These are phyloP conservation scores for Dromaius novaehollandiae DNA, from an alignment of 2,113 vertebrate species.

Conservation along the genomic window DNA sequence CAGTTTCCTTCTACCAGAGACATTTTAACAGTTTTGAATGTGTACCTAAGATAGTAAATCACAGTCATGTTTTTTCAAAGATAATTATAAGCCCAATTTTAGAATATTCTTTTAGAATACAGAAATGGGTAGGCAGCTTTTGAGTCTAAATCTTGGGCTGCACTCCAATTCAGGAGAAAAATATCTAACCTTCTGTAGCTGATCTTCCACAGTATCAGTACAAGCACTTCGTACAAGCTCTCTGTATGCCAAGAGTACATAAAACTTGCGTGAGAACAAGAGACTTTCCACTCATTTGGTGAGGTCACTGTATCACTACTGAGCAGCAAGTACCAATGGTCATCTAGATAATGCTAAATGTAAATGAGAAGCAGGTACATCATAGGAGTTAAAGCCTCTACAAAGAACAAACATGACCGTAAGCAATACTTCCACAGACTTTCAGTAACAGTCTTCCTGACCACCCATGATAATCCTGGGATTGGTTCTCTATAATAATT, in stretches of 20 bases:
- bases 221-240: background rate
- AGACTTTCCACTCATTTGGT: background rate
- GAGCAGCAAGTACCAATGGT: background rate
- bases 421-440: background rate
- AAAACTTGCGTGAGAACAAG: background rate
- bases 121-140: background rate
- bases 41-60: background rate
- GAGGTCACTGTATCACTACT: background rate
- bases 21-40: background rate
- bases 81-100: background rate
- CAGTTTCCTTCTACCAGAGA: background rate
- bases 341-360: background rate
- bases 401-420: background rate
- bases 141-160: background rate
- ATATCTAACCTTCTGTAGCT: background rate
- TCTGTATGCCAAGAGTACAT: background rate
- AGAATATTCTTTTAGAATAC: background rate
- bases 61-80: background rate
- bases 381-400: background rate
- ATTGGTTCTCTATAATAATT: background rate
- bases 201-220: background rate
- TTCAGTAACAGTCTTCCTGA: background rate
- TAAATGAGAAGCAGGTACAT: background rate
- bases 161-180: background rate
- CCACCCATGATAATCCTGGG: background rate